Conservation (phyloP, 1,140 invertebrate genomes). For the Drosophila carrolli region DNA sequence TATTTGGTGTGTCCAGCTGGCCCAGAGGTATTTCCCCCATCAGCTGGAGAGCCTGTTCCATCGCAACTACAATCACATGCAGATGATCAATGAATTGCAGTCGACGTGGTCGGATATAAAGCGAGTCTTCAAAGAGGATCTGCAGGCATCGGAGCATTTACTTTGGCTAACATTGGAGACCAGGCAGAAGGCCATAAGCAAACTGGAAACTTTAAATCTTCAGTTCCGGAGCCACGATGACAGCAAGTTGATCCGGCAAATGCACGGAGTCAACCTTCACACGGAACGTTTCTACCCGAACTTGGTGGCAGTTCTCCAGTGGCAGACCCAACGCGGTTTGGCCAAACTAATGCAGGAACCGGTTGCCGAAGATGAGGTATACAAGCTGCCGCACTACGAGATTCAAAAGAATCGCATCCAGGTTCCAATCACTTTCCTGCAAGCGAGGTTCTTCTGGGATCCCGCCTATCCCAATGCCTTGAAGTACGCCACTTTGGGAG, state of each 20-base stretch:
- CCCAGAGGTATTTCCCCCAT: slow-evolving; percentile 66
- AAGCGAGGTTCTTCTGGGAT: slow-evolving; percentile 91
- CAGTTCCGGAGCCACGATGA: slow-evolving; percentile 96
- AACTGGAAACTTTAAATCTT: slow-evolving; percentile 92
- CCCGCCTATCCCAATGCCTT: slow-evolving; percentile 97
- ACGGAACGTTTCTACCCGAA: slow-evolving; percentile 95
- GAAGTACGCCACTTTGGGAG: slow-evolving; percentile 98
- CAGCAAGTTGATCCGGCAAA: slow-evolving; percentile 89
- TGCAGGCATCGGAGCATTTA: slow-evolving; percentile 86
- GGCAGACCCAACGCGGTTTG: slow-evolving; percentile 91
- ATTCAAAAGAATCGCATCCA: slow-evolving; percentile 98
- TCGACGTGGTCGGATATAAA: slow-evolving; percentile 78
- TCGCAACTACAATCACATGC: slow-evolving; percentile 92
- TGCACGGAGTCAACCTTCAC: slow-evolving; percentile 90
- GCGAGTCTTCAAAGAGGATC: slow-evolving; percentile 90
- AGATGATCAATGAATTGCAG: slow-evolving; percentile 94
- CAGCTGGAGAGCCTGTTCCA: slow-evolving; percentile 92
- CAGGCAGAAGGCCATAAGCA: slow-evolving; percentile 90
- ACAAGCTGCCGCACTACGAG: slow-evolving; percentile 88
- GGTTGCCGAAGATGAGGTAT: slow-evolving; percentile 89
- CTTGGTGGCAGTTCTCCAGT: slow-evolving; percentile 92
- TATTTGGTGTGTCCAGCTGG: slow-evolving; percentile 84
- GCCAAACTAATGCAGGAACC: slow-evolving; percentile 93
- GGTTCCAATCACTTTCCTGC: slow-evolving; percentile 97
- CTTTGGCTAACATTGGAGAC: slow-evolving; percentile 94